phyloP scores from a whole-genome alignment of 37 sponge, comb jelly and placozoan genomes.

The Agelas oroides region DNA sequence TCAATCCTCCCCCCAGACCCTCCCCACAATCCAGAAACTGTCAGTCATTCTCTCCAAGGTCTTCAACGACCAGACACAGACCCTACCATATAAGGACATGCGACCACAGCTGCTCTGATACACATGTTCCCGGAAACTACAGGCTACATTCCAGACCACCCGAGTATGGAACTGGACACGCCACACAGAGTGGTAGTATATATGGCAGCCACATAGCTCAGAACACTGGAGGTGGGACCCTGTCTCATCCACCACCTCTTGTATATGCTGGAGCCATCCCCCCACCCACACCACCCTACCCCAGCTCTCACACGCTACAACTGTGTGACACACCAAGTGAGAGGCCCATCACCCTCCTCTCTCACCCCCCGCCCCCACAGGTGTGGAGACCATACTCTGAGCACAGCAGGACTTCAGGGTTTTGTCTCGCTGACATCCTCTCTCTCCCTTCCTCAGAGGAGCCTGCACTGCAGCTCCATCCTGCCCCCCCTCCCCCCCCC shows the following conservation, averaged over 20 bases:
- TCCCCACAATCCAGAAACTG: not conserved
- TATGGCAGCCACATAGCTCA: no score
- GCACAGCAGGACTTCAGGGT: constrained; percentile 6
- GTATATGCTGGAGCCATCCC: no score
- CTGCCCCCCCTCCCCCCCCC: constrained; percentile 2
- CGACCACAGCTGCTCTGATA: no score
- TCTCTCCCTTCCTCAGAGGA: constrained; percentile 2
- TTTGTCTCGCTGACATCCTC: constrained; percentile 25
- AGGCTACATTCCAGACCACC: no score
- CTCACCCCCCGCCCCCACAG: constrained; percentile 8
- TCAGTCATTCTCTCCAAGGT: no score
- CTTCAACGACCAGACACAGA: no score
- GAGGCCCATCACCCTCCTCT: not conserved
- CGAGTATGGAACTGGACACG: no score
- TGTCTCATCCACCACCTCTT: no score
- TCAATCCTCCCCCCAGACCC: not conserved
- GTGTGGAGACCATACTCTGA: constrained; percentile 61
- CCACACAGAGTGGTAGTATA: no score
- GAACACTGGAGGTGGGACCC: not conserved
- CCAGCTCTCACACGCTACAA: not conserved
- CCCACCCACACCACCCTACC: not conserved
- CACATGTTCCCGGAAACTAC: no score
- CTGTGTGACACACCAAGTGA: constrained; percentile 1
- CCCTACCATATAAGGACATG: no score
- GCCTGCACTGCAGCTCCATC: not conserved